Base-by-base conservation (phyloP, 1,140 invertebrate species). In the Brachionus koreanus region DNA sequence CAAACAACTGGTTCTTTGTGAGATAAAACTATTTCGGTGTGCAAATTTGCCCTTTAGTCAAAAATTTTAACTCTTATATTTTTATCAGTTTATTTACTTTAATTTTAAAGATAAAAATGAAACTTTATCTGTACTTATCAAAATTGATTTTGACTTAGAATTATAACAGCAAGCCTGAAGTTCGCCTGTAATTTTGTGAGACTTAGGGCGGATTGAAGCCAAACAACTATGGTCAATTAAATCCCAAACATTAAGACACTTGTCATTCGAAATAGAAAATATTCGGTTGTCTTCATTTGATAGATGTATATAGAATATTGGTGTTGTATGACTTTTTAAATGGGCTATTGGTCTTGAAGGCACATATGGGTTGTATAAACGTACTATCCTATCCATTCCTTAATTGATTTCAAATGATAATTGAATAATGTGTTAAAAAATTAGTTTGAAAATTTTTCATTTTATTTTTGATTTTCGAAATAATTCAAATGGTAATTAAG, bases 291-390 rank as follows among this genome's bases (percentile, higher is more conserved):
- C 88, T 72, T 89, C 87, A 13, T 86, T 86, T 39, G 86, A 85
- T 46, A 88, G 85, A 76, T 85, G 85, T 52, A 89, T 57, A 81
- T 86, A 89, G 77, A 87, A 88, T 52, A 89, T 87, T 7, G 88
- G 88, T n/a, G 87, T 86, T 83, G 85, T 86, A 83, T 89, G 88
- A 83, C 87, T 87, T 83, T 86, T 83, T 43, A 89, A 82, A 84
- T 87, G 86, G 16, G 85, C 88, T 35, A 86, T 87, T n/a, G 88
- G 88, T 83, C 88, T 88, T 49, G 86, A 83, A 46, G 85, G 84
- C 2, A 88, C 87, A 85, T 89, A 89, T 3, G 88, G 88, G 84
- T 89, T 89, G 87, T 87, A 89, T 7, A 89, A 84, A 49, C 88
- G 65, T 1, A 89, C 86, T 61, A 88, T 88, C 82, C 87, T 83